phyloP scores from a whole-genome alignment of 2,888 invertebrate genomes.

The Meandrusa payeni region DNA sequence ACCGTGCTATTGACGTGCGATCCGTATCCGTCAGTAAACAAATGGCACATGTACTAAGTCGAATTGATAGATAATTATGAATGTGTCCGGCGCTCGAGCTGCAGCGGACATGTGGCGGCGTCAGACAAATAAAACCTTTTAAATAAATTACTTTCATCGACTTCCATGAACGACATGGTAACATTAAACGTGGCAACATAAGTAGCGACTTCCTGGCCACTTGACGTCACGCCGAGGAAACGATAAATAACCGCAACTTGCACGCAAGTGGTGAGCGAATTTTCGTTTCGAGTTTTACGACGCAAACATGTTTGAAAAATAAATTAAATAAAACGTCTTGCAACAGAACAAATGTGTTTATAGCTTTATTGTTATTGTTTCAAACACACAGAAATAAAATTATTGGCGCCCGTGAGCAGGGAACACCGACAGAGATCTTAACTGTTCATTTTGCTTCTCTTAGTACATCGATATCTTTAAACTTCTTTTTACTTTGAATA shows the following conservation, averaged over 20 bases:
- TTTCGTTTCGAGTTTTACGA: constrained; percentile 4
- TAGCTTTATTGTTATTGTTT: no score
- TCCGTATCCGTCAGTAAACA: constrained; percentile 6
- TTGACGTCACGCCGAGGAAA: constrained; percentile 35
- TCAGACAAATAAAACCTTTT: constrained; percentile 17
- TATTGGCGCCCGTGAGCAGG: no score
- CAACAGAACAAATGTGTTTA: no score
- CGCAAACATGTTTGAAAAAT: not conserved
- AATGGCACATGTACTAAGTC: not conserved
- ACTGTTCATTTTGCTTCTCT: no score
- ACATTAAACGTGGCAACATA: constrained; percentile 27
- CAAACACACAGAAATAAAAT: no score
- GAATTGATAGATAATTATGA: constrained; percentile 18
- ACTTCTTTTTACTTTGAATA: no score
- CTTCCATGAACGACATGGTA: constrained; percentile 14
- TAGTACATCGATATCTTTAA: no score
- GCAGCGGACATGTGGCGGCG: constrained; percentile 15
- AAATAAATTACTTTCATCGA: constrained; percentile 23
- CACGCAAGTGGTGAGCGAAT: constrained; percentile 28
- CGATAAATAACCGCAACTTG: constrained; percentile 37
- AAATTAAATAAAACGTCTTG: no score
- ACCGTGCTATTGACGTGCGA: constrained; percentile 1
- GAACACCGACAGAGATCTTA: no score
- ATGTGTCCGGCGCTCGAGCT: constrained; percentile 15
- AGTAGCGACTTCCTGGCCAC: constrained; percentile 42